Percentiles rank a stretch among this genome's conserved stretches.
Evolutionary conservation across 2,797 vertebrate genomes (phyloP).

Genomic region (Podarcis lilfordi): DNA sequence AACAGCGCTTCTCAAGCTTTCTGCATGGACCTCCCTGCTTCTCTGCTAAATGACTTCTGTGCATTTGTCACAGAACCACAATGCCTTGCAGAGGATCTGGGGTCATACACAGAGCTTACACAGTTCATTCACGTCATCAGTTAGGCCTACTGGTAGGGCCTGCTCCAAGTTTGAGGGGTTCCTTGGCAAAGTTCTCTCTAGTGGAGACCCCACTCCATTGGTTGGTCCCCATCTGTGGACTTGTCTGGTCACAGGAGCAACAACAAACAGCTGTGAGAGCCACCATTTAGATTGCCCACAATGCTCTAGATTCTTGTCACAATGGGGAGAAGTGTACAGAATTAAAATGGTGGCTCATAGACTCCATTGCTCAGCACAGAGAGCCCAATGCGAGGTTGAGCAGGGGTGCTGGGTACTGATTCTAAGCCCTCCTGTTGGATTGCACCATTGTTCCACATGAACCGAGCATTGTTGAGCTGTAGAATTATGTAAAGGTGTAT

Average conservation of each 20-base stretch:
- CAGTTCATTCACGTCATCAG: no score
- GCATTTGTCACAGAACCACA: neutral
- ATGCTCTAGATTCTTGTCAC: neutral
- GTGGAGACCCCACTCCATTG: no score
- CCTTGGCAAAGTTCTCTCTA: no score
- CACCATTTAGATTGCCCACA: no score
- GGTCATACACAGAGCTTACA: neutral
- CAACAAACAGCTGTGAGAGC: no score
- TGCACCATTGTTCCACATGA: neutral
- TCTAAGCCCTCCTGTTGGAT: neutral
- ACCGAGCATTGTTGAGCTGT: neutral
- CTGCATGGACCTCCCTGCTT: neutral
- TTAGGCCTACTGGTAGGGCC: no score
- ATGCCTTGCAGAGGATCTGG: neutral
- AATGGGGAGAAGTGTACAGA: neutral
- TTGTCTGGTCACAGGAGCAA: no score
- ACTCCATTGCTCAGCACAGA: neutral
- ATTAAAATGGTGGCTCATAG: neutral
- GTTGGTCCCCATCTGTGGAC: no score
- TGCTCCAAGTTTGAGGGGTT: no score
- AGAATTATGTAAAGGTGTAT: neutral
- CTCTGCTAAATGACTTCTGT: neutral
- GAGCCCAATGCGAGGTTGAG: neutral
- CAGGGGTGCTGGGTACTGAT: neutral
- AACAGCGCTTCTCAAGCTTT: neutral